Evolutionary conservation across 2,888 invertebrate genomes (phyloP), one percentile per base, ranked within the genome.

Genomic region (Chloroclysta siterata): DNA sequence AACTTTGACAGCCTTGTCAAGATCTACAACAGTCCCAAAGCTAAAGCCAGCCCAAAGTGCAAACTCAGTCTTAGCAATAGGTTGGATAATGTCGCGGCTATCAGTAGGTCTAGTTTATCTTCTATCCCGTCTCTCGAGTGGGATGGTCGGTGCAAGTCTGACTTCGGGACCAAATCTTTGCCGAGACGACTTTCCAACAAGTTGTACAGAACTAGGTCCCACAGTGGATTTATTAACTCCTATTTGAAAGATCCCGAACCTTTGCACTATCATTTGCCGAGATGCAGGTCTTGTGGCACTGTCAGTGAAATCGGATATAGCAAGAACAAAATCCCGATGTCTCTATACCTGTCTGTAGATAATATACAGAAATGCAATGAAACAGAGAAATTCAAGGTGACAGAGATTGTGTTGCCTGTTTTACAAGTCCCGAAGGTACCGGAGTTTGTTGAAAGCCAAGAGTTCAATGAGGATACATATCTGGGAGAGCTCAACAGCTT

Each of bases 401-500:
- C 80, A 62, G 80, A 83, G 44, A 76, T 72, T 22, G 55, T 71
- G 0, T 72, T 91, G 5, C 84, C 89, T 0, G 71, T 88, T 0
- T 83, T 77, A 13, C 84, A 84, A 76, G 68, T 85, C 0, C 75
- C 73, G 8, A 79, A 77, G 57, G 74, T 74, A 4, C 59, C 69
- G 0, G 89, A 91, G 67, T 91, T 91, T 57, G 87, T 91, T 53
- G 89, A 91, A 39, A 87, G 88, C 63, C 90, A 92, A 72, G 93
- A 93, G 58, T 93, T 92, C 59, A 89, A 80, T 48, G 93, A 93
- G 69, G 93, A 93, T 72, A 87, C 85, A 57, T 93, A 92, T 74
- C 77, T 92, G 46, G 83, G 79, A 10, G 89, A 89, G 52, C 69
- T 89, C 2, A 83, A 79, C 41, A 87, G 86, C 65, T 90, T 88